Evolutionary conservation across 2,797 vertebrate genomes (phyloP).

Genomic region (Galago senegalensis): DNA sequence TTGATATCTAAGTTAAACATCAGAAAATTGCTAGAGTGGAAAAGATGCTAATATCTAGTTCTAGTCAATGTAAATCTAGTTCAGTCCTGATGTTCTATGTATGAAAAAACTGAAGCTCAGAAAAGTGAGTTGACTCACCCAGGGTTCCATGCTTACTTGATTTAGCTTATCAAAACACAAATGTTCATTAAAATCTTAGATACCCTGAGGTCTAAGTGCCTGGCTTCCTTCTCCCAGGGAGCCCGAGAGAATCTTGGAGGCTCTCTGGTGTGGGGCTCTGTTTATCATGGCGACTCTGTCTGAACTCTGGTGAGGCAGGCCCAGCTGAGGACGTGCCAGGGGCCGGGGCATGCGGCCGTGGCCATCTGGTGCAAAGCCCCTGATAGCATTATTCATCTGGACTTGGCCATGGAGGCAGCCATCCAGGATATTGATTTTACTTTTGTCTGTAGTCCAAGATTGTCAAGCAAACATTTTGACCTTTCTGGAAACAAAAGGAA

Average conservation of each 20-base stretch:
- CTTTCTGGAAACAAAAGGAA: constrained; percentile 87
- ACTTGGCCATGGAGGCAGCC: constrained; percentile 83
- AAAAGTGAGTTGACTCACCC: background rate
- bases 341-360: constrained; percentile 26
- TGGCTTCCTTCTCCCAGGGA: background rate
- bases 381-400: constrained; percentile 82
- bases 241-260: background rate
- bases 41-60: background rate
- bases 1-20: background rate
- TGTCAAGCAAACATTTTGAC: constrained; percentile 88
- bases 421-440: constrained; percentile 88
- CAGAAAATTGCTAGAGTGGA: background rate
- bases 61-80: background rate
- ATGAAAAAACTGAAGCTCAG: background rate
- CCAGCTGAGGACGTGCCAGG: constrained; percentile 45
- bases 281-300: constrained; percentile 17
- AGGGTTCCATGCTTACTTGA: background rate
- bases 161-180: background rate
- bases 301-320: constrained; percentile 50
- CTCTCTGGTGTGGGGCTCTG: constrained; percentile 29
- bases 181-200: background rate
- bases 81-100: background rate
- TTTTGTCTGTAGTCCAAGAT: constrained; percentile 89
- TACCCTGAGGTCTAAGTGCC: background rate
- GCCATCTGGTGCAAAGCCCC: constrained; percentile 79